These are phyloP conservation scores for Polyodon spathula DNA, from an alignment of 2,113 vertebrate species.

Conservation along the genomic window DNA sequence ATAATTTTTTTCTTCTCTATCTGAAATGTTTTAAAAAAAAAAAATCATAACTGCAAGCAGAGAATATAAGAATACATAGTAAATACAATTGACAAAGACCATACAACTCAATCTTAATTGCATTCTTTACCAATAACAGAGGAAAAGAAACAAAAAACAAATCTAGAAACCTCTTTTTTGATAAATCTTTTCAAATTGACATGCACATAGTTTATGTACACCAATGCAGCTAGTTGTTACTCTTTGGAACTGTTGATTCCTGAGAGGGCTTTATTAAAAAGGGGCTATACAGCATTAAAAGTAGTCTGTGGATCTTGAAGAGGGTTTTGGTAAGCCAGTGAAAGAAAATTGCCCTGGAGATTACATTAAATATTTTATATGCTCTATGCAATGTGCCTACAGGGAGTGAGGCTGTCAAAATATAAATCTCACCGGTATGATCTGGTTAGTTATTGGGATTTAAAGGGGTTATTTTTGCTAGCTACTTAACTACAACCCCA, in stretches of 20 bases:
- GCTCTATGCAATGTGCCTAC: not conserved
- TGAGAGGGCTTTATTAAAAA: not conserved
- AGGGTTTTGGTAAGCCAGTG: not conserved
- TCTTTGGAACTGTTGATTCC: not conserved
- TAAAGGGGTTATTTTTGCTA: not conserved
- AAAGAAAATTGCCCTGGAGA: not conserved
- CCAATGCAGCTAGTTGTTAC: too few relatives aligned
- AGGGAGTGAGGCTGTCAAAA: not conserved
- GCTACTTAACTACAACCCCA: not conserved
- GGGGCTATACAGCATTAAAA: not conserved
- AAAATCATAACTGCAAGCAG: too few relatives aligned
- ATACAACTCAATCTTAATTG: too few relatives aligned
- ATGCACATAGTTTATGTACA: too few relatives aligned
- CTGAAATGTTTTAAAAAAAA: too few relatives aligned
- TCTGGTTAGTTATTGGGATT: not conserved
- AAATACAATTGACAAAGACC: too few relatives aligned
- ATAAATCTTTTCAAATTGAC: too few relatives aligned
- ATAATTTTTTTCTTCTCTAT: too few relatives aligned
- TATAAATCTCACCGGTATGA: not conserved
- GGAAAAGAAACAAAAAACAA: too few relatives aligned
- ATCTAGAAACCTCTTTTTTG: too few relatives aligned
- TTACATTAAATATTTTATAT: not conserved
- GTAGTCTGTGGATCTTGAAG: not conserved
- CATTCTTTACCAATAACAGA: too few relatives aligned
- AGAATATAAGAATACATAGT: too few relatives aligned